Conservation (phyloP, 2,888 invertebrate species). For the Nemotelus nigrinus region DNA sequence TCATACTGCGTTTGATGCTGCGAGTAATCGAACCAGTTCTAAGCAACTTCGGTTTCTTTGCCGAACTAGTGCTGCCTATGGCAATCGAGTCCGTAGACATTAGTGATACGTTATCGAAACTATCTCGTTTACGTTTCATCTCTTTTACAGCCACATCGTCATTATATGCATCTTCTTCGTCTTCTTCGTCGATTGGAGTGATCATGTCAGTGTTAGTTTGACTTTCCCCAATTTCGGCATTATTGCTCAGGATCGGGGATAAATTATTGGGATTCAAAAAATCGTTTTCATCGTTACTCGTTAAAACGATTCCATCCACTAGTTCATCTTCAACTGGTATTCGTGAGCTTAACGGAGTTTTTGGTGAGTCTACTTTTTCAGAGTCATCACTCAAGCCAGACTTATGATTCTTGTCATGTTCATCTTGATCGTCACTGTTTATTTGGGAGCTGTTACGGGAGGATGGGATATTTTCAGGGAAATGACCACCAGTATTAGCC, state of each 20-base stretch:
- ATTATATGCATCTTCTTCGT: constrained; percentile 58
- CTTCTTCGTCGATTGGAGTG: constrained; percentile 62
- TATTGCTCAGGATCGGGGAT: constrained; percentile 60
- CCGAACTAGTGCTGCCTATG: constrained; percentile 53
- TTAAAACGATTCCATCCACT: constrained; percentile 53
- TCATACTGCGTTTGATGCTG: constrained; percentile 62
- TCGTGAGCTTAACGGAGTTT: constrained; percentile 54
- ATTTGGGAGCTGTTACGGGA: constrained; percentile 50
- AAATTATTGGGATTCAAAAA: constrained; percentile 57
- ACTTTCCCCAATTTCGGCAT: not conserved
- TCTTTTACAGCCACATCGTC: constrained; percentile 54
- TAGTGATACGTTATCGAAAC: constrained; percentile 62
- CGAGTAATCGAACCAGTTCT: constrained; percentile 64
- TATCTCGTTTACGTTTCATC: constrained; percentile 62
- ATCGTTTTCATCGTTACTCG: constrained; percentile 52
- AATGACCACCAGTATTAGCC: constrained; percentile 65
- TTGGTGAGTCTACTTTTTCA: constrained; percentile 49
- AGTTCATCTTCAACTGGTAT: constrained; percentile 49
- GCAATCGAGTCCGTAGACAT: constrained; percentile 63
- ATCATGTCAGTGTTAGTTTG: constrained; percentile 28
- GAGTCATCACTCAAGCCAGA: constrained; percentile 50
- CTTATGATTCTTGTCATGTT: not conserved
- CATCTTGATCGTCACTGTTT: constrained; percentile 18
- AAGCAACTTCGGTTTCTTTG: constrained; percentile 63
- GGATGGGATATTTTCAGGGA: constrained; percentile 59